Evolutionary conservation across 2,797 vertebrate species (phyloP), one percentile per base, ranked within the genome.

Genomic region (Acipenser transmontanus): DNA sequence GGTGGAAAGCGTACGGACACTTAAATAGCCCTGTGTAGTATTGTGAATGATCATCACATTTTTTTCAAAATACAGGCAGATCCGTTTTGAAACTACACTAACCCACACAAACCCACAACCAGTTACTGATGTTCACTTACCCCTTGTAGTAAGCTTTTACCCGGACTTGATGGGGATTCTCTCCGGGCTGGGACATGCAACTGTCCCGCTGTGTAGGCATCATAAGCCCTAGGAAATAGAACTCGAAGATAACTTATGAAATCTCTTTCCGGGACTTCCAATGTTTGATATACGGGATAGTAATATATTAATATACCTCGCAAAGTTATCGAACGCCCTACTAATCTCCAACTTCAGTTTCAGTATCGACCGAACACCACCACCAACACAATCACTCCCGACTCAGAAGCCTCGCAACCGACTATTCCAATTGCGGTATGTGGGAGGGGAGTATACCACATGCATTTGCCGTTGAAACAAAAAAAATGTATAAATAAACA

Each of bases 121-220:
- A 34, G 17, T 17, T 17, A 17, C 1, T 34, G 34, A 3, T 34
- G 48, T 84, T 75, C 72, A 82, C 94, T 94, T 87, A 98, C 97
- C 96, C 96, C 86, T 96, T 96, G 64, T 98, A 99, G 74, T 97
- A 99, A 48, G 97, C 93, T 83, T 99, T 99, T 65, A 97, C 96
- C 75, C 95, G 95, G 90, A 98, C 95, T 86, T 98, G 96, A 75
- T 97, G 94, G n/a, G 93, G 88, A 75, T 94, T 85, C 76, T 98
- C 95, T 14, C 90, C 87, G 78, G 91, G 83, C 78, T 93, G 89
- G 86, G 92, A 92, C 95, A 96, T 94, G 72, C 87, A 91, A 86
- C 91, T 92, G 89, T 98, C 96, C 90, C 96, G 91, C 93, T 96
- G 89, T 69, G 96, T 98, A 86, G 95, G 96, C 96, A 98, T 98